phyloP scores from a whole-genome alignment of 2,113 vertebrate species.

The Lepisosteus oculatus region DNA sequence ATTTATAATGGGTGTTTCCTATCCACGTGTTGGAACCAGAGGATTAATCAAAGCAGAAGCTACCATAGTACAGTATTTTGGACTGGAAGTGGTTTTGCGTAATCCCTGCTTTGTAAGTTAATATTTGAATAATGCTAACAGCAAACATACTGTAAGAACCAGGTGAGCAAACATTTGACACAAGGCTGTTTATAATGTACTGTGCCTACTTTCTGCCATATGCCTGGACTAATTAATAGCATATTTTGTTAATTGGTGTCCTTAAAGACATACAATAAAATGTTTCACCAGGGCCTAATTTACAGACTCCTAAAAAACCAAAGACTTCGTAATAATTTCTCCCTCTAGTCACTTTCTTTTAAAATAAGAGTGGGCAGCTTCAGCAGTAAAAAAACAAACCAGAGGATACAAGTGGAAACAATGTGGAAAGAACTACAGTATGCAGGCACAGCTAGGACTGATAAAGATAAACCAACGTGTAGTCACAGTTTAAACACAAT shows the following conservation, averaged over 20 bases:
- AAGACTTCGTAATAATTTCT: conserved; percentile 17
- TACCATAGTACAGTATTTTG: too few relatives aligned
- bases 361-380: conserved; percentile 14
- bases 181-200: neutral
- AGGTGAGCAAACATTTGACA: neutral
- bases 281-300: conserved; percentile 3
- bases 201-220: neutral
- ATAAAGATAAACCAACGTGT: neutral
- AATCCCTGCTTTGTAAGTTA: too few relatives aligned
- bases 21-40: too few relatives aligned
- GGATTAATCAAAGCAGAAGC: too few relatives aligned
- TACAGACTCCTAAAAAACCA: neutral
- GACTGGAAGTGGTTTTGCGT: too few relatives aligned
- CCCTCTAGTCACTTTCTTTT: neutral
- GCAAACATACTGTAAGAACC: too few relatives aligned
- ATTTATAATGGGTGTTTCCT: too few relatives aligned
- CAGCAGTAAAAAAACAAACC: neutral
- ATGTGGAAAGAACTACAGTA: neutral
- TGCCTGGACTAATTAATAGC: conserved; percentile 20
- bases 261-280: conserved; percentile 1
- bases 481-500: neutral
- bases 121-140: too few relatives aligned
- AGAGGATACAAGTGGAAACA: neutral
- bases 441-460: neutral
- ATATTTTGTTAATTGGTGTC: conserved; percentile 20